Base-by-base conservation (phyloP, 2,888 invertebrate genomes). In the Leptinotarsa tumamoca region DNA sequence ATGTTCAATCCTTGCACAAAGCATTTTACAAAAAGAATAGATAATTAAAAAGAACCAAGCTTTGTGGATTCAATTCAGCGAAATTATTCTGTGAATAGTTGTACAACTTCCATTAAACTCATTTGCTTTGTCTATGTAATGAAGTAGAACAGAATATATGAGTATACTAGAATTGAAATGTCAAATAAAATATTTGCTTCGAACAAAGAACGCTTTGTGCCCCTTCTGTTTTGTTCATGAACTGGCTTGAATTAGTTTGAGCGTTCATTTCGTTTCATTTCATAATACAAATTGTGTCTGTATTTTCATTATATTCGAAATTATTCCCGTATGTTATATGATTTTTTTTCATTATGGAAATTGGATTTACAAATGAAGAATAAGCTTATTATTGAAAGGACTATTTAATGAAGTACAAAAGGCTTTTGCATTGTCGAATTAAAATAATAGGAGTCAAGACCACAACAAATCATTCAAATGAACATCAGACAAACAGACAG, bases 61-160 rank as follows among this genome's bases (percentile, higher is more conserved):
- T 43, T 43, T 5, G 43, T 43, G 43, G 43, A 43, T 43, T 43
- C 7, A 43, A 10, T 43, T 43, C 10, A 43, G 43, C 43, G 10
- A 10, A 43, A 43, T 43, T 43, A 43, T 10, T 43, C 10, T 1
- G 54, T 17, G n/a, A 54, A 54, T 54, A 54, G 43, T 43, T 43
- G 10, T 43, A 43, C 43, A 43, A 43, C 10, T 10, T 43, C 10
- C 0, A 43, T 43, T 10, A 43, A 43, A 43, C 7, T 43, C n/a
- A 68, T 68, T 68, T 23, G 68, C 27, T 52, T 52, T 68, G 63
- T 43, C 17, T 63, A 43, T 33, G 18, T 63, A 33, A 33, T 63
- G 18, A 23, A 23, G 23, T 52, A 52, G 58, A 58, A 23, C 18
- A 58, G 14, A 4, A 63, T 17, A 10, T 15, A 33, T 3, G 33